Conservation (phyloP, 2,888 invertebrate species). For the Leucophenga maculata region DNA sequence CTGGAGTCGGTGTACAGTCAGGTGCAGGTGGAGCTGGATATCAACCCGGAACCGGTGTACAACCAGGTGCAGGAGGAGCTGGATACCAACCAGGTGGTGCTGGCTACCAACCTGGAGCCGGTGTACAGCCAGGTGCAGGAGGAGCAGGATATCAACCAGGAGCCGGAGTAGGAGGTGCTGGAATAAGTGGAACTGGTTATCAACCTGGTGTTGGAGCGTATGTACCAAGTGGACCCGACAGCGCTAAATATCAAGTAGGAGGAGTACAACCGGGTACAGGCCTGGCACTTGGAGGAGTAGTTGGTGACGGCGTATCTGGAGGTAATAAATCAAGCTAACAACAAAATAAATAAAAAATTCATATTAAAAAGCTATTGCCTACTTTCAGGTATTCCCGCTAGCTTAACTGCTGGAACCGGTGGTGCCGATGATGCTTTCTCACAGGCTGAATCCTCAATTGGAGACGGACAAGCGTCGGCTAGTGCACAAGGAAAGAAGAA, state of each 20-base stretch:
- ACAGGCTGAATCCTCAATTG: constrained; percentile 76
- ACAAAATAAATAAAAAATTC: background rate
- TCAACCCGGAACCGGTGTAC: constrained; percentile 34
- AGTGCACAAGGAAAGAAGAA: constrained; percentile 83
- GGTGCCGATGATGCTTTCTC: constrained; percentile 80
- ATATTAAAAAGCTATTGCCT: too few species aligned
- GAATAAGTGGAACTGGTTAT: background rate
- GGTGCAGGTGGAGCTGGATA: constrained; percentile 33
- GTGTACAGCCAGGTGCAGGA: constrained; percentile 20
- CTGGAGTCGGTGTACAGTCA: constrained; percentile 25
- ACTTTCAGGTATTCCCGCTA: constrained; percentile 39
- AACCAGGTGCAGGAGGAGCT: constrained; percentile 16
- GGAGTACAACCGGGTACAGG: constrained; percentile 36
- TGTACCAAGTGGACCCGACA: background rate
- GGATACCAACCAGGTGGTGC: constrained; percentile 8
- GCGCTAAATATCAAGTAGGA: constrained; percentile 14
- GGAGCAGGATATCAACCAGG: background rate
- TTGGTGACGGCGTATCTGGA: constrained; percentile 32
- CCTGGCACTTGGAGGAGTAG: constrained; percentile 11
- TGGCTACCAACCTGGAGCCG: constrained; percentile 30
- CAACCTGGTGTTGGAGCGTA: background rate
- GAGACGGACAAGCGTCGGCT: constrained; percentile 83
- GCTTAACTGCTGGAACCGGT: constrained; percentile 31
- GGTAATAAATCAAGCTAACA: background rate
- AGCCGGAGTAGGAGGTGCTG: background rate